Base-by-base conservation (phyloP, 1,140 invertebrate genomes). In the Akabosia matsudoensis region DNA sequence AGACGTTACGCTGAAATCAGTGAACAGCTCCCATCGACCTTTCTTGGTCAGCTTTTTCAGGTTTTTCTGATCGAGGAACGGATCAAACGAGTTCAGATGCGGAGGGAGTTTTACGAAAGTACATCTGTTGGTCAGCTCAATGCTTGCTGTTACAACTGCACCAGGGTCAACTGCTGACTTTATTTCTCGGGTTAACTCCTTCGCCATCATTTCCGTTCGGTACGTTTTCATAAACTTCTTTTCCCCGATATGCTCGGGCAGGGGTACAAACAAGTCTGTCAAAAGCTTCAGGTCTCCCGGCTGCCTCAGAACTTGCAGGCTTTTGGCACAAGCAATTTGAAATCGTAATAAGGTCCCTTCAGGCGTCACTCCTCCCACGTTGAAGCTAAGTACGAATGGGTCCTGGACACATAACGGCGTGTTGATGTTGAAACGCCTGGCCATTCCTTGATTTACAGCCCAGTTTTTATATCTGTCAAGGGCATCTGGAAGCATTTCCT, bases 391-490 rank as follows among this genome's bases (percentile, higher is more conserved):
- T 18, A 61, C 2, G 24, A 78, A 78, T 0, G 77, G 77, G 73
- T 78, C 77, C 74, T 78, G 77, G 1, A 78, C 18, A 45, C 71
- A 52, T 16, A 78, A n/a, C 1, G 10, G 24, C 1, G 73, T 56
- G 10, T 18, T 56, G 10, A 73, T 31, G 16, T 75, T 73, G 0
- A 78, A 22, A 37, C 74, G 10, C 18, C 37, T 56, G 7, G n/a
- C 45, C 1, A 54, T 7, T 18, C 1, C 33, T 72, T 78, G 77
- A 22, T 34, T n/a, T 14, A 37, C n/a, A 10, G 74, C 70, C 77
- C 77, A 78, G 13, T 26, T 33, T 72, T 79, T 79, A 26, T 79
- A 79, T 0, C 10, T 28, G 16, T 72, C 74, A 1, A 79, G 33
- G 16, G 24, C 26, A 0, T 74, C n/a, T 4, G 75, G 76, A 24